A percentile compares a stretch with the other conserved stretches of the same genome.
Conservation (phyloP, 2,888 invertebrate species). For the Hypomecis atomaria region DNA sequence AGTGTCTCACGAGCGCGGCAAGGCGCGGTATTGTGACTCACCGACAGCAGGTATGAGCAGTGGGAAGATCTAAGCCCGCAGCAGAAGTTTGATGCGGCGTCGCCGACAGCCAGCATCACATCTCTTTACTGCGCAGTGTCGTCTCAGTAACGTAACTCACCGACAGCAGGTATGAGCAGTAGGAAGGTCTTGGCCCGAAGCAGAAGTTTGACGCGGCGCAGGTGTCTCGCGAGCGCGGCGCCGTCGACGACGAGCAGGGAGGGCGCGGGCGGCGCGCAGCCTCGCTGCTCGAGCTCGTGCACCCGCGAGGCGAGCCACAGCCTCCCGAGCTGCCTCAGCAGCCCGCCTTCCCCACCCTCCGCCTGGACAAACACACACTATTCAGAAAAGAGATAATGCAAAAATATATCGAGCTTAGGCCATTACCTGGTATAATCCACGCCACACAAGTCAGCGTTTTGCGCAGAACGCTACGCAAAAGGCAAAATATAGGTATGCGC, state of each 20-base stretch:
- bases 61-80: slow-evolving; percentile 93
- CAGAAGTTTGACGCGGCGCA: slow-evolving; percentile 91
- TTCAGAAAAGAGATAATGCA: too few species aligned
- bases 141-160: slow-evolving; percentile 78
- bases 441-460: too few species aligned
- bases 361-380: slow-evolving; percentile 40
- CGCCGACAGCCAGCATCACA: too few species aligned
- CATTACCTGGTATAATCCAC: too few species aligned
- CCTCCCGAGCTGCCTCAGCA: slow-evolving; percentile 94
- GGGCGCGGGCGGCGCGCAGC: slow-evolving; percentile 86
- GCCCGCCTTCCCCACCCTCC: slow-evolving; percentile 75
- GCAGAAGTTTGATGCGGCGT: slow-evolving; percentile 89
- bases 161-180: slow-evolving; percentile 93
- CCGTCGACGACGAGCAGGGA: slow-evolving; percentile 96
- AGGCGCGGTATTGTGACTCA: too few species aligned
- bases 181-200: slow-evolving; percentile 93
- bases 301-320: slow-evolving; percentile 96
- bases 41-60: slow-evolving; percentile 95
- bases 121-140: too few species aligned
- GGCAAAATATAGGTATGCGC: too few species aligned
- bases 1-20: too few species aligned
- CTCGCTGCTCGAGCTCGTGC: slow-evolving; percentile 91
- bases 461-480: too few species aligned
- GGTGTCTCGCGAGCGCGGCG: slow-evolving; percentile 90
- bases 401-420: too few species aligned